Percentiles rank a stretch among this genome's conserved stretches.
Conservation (phyloP, 2,797 vertebrate genomes). For the Neosalanx taihuensis region DNA sequence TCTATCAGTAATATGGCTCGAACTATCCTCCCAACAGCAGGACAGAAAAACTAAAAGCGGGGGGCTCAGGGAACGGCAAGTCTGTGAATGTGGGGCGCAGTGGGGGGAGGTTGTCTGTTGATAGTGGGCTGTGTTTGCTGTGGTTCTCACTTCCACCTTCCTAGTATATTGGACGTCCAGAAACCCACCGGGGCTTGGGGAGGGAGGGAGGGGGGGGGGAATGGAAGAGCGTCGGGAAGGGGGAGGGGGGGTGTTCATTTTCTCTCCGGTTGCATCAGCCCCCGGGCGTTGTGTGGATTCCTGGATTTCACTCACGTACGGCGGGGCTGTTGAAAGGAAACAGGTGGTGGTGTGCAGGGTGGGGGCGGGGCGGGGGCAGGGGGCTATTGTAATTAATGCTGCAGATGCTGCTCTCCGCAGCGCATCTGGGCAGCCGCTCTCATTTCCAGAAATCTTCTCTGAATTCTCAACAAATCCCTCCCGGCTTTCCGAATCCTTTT, state of each 20-base stretch:
- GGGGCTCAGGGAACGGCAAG: conserved; percentile 34
- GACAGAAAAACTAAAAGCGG: conserved; percentile 56
- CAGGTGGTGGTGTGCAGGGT: conserved; percentile 63
- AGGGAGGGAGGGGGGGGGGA: not conserved
- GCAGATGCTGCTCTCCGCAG: conserved; percentile 69
- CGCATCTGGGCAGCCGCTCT: conserved; percentile 69
- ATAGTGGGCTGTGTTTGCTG: conserved; percentile 64
- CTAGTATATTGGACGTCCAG: conserved; percentile 69
- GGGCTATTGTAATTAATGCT: conserved; percentile 74
- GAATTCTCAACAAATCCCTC: conserved; percentile 71
- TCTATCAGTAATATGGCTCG: conserved; percentile 58
- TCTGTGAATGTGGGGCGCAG: conserved; percentile 15
- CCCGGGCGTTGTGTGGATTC: conserved; percentile 53
- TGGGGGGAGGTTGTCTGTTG: conserved; percentile 48
- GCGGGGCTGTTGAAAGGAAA: conserved; percentile 64
- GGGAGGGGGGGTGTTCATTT: conserved; percentile 6
- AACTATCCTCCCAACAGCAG: conserved; percentile 48
- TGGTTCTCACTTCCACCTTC: conserved; percentile 63
- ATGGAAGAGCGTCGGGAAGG: conserved; percentile 22
- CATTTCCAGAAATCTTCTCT: conserved; percentile 70
- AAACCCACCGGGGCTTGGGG: conserved; percentile 54
- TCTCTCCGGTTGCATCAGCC: conserved; percentile 64
- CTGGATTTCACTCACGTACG: conserved; percentile 66
- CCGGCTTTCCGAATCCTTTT: conserved; percentile 55
- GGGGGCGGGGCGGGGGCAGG: conserved; percentile 21